Percentiles rank a stretch among this genome's conserved stretches.
These are phyloP conservation scores for Cepaea hortensis DNA, from an alignment of 2,888 invertebrate genomes.

Conservation along the genomic window DNA sequence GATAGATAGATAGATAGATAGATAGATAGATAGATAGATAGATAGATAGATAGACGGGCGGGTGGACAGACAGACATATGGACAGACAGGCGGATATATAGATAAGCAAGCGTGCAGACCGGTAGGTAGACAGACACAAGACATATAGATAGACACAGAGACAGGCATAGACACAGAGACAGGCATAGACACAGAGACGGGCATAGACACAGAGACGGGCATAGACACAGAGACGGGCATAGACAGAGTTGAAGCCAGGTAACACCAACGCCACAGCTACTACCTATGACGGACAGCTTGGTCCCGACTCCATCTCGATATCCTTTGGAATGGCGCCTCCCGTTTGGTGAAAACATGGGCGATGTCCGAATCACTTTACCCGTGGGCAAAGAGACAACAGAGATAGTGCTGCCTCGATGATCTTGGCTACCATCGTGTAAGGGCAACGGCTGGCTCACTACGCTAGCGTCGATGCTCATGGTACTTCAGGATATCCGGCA, in stretches of 20 bases:
- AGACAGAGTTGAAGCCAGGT: no score
- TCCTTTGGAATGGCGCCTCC: constrained; percentile 46
- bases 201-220: background rate
- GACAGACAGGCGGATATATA: background rate
- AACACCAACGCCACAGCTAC: background rate
- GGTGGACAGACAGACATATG: no score
- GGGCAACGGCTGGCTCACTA: constrained; percentile 22
- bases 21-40: no score
- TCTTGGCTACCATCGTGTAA: background rate
- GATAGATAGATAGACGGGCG: no score
- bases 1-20: no score
- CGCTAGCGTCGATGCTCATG: background rate
- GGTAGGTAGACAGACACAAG: background rate
- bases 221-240: no score
- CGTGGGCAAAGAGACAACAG: constrained; percentile 28
- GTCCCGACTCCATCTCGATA: constrained; percentile 49
- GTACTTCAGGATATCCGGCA: background rate
- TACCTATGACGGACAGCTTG: constrained; percentile 47
- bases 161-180: background rate
- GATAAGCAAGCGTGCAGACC: background rate
- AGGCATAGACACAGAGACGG: background rate
- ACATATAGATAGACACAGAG: background rate
- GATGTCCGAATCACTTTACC: constrained; percentile 29
- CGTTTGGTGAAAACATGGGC: constrained; percentile 40
- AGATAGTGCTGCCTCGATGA: constrained; percentile 30